Conservation (phyloP, 2,113 vertebrate species). For the Laticauda colubrina region DNA sequence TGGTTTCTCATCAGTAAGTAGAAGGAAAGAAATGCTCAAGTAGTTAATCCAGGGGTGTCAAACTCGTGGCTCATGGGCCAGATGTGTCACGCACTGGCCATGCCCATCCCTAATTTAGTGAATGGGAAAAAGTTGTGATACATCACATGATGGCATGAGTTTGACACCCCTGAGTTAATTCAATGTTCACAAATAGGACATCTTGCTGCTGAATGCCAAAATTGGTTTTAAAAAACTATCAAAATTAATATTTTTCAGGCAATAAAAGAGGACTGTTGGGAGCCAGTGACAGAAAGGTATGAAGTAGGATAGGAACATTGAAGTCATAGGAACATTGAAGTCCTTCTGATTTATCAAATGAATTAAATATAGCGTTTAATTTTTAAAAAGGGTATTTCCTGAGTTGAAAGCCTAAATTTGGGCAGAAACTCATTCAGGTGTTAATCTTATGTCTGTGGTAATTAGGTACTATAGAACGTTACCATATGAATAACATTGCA, state of each 20-base stretch:
- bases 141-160: too few relatives aligned
- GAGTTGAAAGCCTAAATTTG: background rate
- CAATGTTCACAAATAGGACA: background rate
- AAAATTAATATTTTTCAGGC: background rate
- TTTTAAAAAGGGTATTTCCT: background rate
- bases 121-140: too few relatives aligned
- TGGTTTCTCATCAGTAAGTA: slow-evolving; percentile 20
- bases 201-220: background rate
- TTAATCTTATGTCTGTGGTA: background rate
- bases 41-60: background rate
- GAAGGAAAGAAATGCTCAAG: background rate
- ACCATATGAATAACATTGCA: background rate
- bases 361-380: background rate
- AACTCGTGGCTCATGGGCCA: too few relatives aligned
- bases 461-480: background rate
- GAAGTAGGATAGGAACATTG: background rate
- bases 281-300: background rate
- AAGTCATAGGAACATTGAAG: background rate
- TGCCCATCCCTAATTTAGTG: too few relatives aligned
- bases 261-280: background rate
- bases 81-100: too few relatives aligned
- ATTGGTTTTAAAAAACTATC: background rate
- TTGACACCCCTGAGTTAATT: background rate
- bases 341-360: background rate
- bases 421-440: background rate